Percentiles rank a stretch among this genome's conserved stretches.
Conservation (phyloP, 2,888 invertebrate species). For the Lordiphosa fenestrarum region DNA sequence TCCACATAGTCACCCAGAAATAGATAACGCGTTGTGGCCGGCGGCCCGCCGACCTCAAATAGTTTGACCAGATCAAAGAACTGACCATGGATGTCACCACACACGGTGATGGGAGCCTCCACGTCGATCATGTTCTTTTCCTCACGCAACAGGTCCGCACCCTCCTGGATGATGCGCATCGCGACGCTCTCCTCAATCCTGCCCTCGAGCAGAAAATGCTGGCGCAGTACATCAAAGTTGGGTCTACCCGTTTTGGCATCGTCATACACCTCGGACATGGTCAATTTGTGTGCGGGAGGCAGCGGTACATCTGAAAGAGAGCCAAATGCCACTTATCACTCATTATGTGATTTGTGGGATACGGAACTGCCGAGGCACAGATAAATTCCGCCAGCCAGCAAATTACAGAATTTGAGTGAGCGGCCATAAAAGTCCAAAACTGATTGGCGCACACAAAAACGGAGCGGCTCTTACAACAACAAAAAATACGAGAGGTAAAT, state of each 20-base stretch:
- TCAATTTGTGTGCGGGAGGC: conserved; percentile 98
- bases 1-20: conserved; percentile 99
- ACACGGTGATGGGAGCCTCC: conserved; percentile 99
- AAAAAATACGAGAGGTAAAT: not conserved
- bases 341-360: conserved; percentile 48
- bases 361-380: conserved; percentile 39
- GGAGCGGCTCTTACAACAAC: conserved; percentile 10
- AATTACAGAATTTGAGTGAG: conserved; percentile 66
- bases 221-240: conserved; percentile 97
- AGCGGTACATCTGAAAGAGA: conserved; percentile 91
- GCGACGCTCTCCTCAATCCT: conserved; percentile 99
- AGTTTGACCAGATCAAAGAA: conserved; percentile 99
- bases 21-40: conserved; percentile 99
- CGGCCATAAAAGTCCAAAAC: conserved; percentile 72
- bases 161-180: conserved; percentile 98
- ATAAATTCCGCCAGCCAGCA: conserved; percentile 59
- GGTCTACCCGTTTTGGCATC: conserved; percentile 93
- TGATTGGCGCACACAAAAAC: conserved; percentile 65
- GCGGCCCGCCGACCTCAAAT: conserved; percentile 99
- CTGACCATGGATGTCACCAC: conserved; percentile 99
- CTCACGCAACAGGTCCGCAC: conserved; percentile 89
- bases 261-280: conserved; percentile 98
- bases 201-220: conserved; percentile 99
- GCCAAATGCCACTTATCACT: conserved; percentile 48
- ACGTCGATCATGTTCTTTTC: conserved; percentile 99